Percentiles rank a stretch among this genome's conserved stretches.
phyloP scores from a whole-genome alignment of 1,140 invertebrate genomes.

The Drosophila kepulauana region DNA sequence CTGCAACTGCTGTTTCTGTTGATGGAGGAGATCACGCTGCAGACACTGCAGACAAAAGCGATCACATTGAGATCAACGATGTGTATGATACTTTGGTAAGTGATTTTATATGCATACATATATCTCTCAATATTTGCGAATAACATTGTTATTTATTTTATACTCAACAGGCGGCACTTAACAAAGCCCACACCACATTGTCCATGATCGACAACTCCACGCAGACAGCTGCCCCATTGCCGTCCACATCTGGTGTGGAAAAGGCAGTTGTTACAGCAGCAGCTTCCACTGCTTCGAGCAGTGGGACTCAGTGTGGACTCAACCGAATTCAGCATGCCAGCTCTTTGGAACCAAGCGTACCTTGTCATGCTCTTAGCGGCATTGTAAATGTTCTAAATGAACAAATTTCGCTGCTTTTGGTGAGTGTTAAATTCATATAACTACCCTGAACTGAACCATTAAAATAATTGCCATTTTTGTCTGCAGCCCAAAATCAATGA shows the following conservation, averaged over 20 bases:
- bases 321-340: conserved; percentile 80
- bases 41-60: conserved; percentile 30
- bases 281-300: conserved; percentile 32
- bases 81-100: conserved; percentile 60
- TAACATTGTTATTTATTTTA: background rate
- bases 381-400: conserved; percentile 86
- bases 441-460: background rate
- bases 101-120: background rate
- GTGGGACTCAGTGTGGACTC: conserved; percentile 64
- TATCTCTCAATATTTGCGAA: background rate
- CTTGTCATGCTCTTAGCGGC: conserved; percentile 86
- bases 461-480: conserved; percentile 22
- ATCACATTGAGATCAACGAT: conserved; percentile 52
- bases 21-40: conserved; percentile 6
- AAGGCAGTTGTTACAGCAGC: conserved; percentile 25
- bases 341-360: conserved; percentile 85
- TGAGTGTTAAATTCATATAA: conserved; percentile 67
- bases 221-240: conserved; percentile 28
- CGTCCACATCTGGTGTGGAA: conserved; percentile 17
- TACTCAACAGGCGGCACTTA: conserved; percentile 43
- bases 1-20: background rate
- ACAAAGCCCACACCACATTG: conserved; percentile 45
- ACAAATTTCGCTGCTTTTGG: conserved; percentile 87
- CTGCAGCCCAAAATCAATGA: conserved; percentile 90
- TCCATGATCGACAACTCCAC: conserved; percentile 57